phyloP scores from a whole-genome alignment of 2,888 invertebrate species.

The Macrosiphum euphorbiae region DNA sequence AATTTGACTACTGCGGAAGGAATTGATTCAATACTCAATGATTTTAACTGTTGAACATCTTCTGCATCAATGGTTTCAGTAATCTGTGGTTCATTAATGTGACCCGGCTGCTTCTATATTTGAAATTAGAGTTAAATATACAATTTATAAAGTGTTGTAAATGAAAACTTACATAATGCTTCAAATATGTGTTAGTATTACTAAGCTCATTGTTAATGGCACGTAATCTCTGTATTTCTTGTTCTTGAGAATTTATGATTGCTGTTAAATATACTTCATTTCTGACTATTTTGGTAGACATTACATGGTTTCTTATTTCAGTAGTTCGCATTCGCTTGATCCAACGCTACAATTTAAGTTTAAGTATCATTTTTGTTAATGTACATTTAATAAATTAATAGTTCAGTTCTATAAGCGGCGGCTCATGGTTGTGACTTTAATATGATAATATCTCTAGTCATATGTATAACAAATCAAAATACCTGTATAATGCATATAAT shows the following conservation, averaged over 20 bases:
- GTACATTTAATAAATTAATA: background rate
- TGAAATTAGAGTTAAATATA: background rate
- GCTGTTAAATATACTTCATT: conserved; percentile 58
- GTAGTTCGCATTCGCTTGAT: conserved; percentile 41
- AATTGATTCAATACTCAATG: conserved; percentile 36
- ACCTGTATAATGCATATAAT: too few relatives aligned
- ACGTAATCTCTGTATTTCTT: conserved; percentile 52
- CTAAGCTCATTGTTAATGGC: conserved; percentile 44
- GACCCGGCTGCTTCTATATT: conserved; percentile 7
- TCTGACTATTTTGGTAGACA: conserved; percentile 40
- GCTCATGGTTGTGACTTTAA: too few relatives aligned
- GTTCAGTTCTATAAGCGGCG: background rate
- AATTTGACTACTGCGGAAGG: conserved; percentile 55
- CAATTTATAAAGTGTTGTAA: background rate
- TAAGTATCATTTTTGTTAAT: background rate
- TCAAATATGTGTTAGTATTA: conserved; percentile 6
- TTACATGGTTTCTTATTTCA: conserved; percentile 45
- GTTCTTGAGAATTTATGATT: conserved; percentile 59
- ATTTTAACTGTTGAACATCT: conserved; percentile 12
- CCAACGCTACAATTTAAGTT: conserved; percentile 51
- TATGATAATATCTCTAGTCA: too few relatives aligned
- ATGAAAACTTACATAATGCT: conserved; percentile 39
- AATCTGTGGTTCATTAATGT: background rate
- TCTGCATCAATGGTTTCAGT: background rate
- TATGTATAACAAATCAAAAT: too few relatives aligned